A percentile compares a stretch with the other conserved stretches of the same genome.
Conservation (phyloP, 2,797 vertebrate genomes). For the Myiotriccus ornatus region DNA sequence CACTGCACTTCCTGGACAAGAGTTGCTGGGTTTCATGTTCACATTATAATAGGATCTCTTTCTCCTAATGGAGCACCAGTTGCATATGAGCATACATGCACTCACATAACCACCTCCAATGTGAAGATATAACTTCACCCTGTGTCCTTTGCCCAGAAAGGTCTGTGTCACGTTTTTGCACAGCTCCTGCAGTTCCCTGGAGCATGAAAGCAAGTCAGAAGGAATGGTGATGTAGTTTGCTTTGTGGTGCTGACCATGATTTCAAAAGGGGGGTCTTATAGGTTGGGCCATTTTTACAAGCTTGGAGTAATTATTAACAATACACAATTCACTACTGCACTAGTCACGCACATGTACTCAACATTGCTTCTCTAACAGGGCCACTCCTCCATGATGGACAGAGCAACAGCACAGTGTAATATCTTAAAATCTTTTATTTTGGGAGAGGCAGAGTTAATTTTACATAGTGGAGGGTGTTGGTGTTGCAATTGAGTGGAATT, state of each 20-base stretch:
- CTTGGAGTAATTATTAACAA: not conserved
- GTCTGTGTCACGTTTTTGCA: not conserved
- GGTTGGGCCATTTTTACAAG: not conserved
- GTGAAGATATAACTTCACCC: not conserved
- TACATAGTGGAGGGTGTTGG: not conserved
- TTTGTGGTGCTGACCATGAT: not conserved
- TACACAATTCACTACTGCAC: not conserved
- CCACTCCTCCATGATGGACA: not conserved
- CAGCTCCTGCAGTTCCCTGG: not conserved
- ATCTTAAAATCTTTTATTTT: not conserved
- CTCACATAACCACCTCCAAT: rapidly evolving
- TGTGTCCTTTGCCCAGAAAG: not conserved
- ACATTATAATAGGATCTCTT: not conserved
- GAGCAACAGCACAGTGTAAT: not conserved
- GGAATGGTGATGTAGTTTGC: not conserved
- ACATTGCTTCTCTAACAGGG: not conserved
- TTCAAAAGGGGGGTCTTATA: not conserved
- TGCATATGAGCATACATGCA: rapidly evolving
- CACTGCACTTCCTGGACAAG: not conserved
- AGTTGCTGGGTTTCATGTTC: not conserved
- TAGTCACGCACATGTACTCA: not conserved
- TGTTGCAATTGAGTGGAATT: not conserved
- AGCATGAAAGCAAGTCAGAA: not conserved
- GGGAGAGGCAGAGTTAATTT: not conserved
- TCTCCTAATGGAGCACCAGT: not conserved